Evolutionary conservation across 64 coral and sea anemone species (phyloP).

Genomic region (Porites lutea): DNA sequence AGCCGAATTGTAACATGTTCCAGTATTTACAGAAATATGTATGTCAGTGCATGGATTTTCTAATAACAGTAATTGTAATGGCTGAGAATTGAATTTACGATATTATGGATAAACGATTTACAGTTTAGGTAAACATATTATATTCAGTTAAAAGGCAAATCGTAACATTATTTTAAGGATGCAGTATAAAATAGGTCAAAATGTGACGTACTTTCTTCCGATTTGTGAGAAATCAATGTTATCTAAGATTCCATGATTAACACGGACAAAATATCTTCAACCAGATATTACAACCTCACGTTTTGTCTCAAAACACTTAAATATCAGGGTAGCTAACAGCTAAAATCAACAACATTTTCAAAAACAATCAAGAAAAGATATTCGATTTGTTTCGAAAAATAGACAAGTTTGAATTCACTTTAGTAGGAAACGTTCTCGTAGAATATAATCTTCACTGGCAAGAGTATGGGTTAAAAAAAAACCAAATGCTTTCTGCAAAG

Average conservation of each 20-base stretch:
- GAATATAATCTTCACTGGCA: no score
- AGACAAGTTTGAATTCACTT: background rate
- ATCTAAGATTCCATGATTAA: background rate
- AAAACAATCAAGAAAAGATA: background rate
- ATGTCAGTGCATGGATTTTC: constrained; percentile 34
- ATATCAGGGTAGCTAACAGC: background rate
- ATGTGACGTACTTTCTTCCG: constrained; percentile 20
- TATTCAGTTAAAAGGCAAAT: background rate
- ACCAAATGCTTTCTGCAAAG: no score
- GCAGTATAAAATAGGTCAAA: constrained; percentile 48
- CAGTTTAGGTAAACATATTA: constrained; percentile 12
- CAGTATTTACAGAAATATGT: constrained; percentile 34
- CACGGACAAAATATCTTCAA: constrained; percentile 9
- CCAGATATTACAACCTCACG: constrained; percentile 14
- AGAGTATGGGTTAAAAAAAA: no score
- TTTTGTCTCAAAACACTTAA: constrained; percentile 50
- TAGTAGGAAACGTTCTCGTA: no score
- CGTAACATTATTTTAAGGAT: background rate
- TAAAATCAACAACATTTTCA: background rate
- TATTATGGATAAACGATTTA: no score
- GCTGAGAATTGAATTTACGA: no score
- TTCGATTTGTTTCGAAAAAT: background rate
- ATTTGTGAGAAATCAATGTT: constrained; percentile 36
- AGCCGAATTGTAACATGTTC: background rate
- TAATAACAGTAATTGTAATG: background rate